Evolutionary conservation across 2,113 vertebrate species (phyloP).

Genomic region (Elanus axillaris): DNA sequence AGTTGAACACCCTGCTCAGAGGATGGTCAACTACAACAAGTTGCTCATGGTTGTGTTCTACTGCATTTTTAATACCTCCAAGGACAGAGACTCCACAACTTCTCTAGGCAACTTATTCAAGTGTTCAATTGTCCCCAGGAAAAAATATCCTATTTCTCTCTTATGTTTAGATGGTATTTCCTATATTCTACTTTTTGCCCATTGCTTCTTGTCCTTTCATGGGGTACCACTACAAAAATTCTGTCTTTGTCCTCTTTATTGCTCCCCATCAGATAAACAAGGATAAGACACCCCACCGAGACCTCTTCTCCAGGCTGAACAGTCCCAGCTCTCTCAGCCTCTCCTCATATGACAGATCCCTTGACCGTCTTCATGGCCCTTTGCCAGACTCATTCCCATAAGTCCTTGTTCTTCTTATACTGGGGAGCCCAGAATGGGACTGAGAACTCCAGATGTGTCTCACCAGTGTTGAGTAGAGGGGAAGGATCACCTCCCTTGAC

Average conservation of each 20-base stretch:
- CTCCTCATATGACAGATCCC: neutral
- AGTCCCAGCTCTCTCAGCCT: neutral
- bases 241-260: neutral
- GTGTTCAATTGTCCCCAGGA: neutral
- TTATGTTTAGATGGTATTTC: neutral
- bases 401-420: neutral
- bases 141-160: neutral
- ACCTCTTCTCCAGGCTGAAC: neutral
- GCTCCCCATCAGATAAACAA: neutral
- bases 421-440: neutral
- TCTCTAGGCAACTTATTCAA: neutral
- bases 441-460: neutral
- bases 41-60: neutral
- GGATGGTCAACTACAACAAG: neutral
- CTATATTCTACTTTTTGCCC: neutral
- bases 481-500: neutral
- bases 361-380: neutral
- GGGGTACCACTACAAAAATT: neutral
- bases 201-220: neutral
- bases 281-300: accelerated
- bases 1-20: neutral
- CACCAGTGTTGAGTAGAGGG: neutral
- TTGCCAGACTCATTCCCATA: neutral
- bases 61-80: neutral
- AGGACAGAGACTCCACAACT: neutral